phyloP scores from a whole-genome alignment of 2,888 invertebrate genomes.

The Drosophila mayaguana region DNA sequence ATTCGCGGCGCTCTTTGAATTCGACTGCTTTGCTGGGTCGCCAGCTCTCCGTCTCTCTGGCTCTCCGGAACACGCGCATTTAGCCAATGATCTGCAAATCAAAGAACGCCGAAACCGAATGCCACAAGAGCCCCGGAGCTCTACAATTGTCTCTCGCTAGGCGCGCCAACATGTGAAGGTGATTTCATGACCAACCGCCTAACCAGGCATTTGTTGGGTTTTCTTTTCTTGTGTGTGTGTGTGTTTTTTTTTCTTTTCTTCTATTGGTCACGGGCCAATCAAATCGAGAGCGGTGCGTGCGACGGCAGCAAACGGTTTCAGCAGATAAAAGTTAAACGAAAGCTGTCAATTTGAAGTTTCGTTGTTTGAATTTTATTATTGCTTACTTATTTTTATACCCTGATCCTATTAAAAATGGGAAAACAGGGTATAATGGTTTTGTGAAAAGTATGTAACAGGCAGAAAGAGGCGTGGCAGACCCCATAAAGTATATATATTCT shows the following conservation, averaged over 20 bases:
- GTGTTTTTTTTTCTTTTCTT: neutral
- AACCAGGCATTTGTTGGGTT: conserved; percentile 24
- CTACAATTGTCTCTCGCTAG: conserved; percentile 70
- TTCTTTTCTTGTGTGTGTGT: neutral
- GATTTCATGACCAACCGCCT: conserved; percentile 69
- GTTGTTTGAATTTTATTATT: conserved; percentile 71
- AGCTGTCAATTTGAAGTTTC: conserved; percentile 80
- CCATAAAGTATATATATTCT: too few relatives aligned
- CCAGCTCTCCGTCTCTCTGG: conserved; percentile 18
- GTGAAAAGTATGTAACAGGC: too few relatives aligned
- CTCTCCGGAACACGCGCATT: conserved; percentile 67
- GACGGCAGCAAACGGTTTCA: conserved; percentile 57
- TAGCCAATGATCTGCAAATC: conserved; percentile 78
- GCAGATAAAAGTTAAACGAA: conserved; percentile 78
- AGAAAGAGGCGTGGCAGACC: too few relatives aligned
- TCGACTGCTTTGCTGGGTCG: neutral
- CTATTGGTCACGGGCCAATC: conserved; percentile 30
- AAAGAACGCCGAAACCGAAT: conserved; percentile 73
- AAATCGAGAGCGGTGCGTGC: conserved; percentile 28
- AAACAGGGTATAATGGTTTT: neutral
- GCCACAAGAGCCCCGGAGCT: conserved; percentile 55
- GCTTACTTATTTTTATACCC: conserved; percentile 38
- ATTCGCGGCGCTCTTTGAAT: conserved; percentile 66
- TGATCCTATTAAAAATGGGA: neutral
- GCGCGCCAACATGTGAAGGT: conserved; percentile 68